A percentile compares a stretch with the other conserved stretches of the same genome.
Conservation (phyloP, 2,797 vertebrate species). For the Halcyon leucocephala region DNA sequence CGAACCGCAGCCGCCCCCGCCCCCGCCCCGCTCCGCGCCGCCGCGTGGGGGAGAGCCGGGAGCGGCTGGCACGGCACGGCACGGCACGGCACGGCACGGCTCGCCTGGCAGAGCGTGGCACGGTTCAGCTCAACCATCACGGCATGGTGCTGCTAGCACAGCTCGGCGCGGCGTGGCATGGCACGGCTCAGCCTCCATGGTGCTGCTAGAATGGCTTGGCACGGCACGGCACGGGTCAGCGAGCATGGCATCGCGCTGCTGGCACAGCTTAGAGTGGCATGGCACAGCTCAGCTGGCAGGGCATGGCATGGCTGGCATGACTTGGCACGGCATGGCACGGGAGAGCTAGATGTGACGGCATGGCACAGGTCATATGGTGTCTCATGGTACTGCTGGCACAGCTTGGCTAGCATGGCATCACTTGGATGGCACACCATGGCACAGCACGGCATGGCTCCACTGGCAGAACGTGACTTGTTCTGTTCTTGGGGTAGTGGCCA, state of each 20-base stretch:
- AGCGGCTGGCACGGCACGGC: background rate
- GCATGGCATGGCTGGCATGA: background rate
- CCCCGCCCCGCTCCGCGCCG: background rate
- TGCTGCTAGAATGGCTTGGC: background rate
- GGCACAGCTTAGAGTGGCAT: background rate
- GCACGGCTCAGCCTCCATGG: rapidly evolving
- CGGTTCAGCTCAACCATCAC: background rate
- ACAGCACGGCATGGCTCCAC: background rate
- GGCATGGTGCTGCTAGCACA: background rate
- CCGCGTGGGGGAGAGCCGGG: background rate
- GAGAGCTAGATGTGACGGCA: background rate
- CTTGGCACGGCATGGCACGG: rapidly evolving
- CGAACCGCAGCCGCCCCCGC: background rate
- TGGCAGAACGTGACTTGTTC: background rate
- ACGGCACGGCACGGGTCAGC: background rate
- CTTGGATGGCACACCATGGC: background rate
- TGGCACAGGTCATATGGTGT: background rate
- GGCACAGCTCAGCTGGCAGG: background rate
- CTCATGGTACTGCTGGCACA: background rate
- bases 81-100: background rate
- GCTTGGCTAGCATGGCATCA: background rate
- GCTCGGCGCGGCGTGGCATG: background rate
- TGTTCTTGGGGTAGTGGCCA: background rate
- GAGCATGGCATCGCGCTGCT: background rate
- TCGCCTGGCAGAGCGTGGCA: background rate